Base-by-base conservation (phyloP, 2,888 invertebrate species). In the Diarsia mendica region DNA sequence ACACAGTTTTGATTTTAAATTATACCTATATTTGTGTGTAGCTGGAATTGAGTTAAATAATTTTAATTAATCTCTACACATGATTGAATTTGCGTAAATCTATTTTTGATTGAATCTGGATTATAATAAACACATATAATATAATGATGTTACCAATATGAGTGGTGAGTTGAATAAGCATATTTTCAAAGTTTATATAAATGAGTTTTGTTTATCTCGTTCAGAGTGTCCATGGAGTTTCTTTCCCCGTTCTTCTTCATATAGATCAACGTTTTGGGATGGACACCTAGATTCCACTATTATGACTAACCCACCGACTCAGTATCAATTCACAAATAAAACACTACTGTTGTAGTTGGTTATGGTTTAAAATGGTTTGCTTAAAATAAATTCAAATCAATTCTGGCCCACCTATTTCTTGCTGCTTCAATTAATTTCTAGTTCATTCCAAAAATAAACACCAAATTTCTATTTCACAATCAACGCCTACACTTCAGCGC, bases 151-250 rank as follows among this genome's bases (percentile, higher is more conserved):
- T n/a, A n/a, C n/a, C n/a, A 55, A 49, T 58, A 69, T 28, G 28
- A 69, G 28, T 67, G 20, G 58, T 67, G 23, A 23, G 58, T 61
- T 63, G n/a, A 66, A 53, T 28, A 44, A n/a, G 13, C 48, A 39
- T 77, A 70, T 70, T 58, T 20, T n/a, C n/a, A n/a, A n/a, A n/a
- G n/a, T n/a, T n/a, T n/a, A n/a, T n/a, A n/a, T n/a, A n/a, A n/a
- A n/a, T n/a, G n/a, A n/a, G n/a, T n/a, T n/a, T n/a, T n/a, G n/a
- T n/a, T n/a, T n/a, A n/a, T n/a, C n/a, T n/a, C n/a, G n/a, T n/a
- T n/a, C n/a, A n/a, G n/a, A n/a, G n/a, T n/a, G n/a, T n/a, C n/a
- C n/a, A n/a, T n/a, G n/a, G n/a, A n/a, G n/a, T n/a, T n/a, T n/a
- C n/a, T n/a, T n/a, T n/a, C n/a, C n/a, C n/a, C n/a, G n/a, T n/a